Base-by-base conservation (phyloP, 2,888 invertebrate species). In the Hypselothyrea guttata region DNA sequence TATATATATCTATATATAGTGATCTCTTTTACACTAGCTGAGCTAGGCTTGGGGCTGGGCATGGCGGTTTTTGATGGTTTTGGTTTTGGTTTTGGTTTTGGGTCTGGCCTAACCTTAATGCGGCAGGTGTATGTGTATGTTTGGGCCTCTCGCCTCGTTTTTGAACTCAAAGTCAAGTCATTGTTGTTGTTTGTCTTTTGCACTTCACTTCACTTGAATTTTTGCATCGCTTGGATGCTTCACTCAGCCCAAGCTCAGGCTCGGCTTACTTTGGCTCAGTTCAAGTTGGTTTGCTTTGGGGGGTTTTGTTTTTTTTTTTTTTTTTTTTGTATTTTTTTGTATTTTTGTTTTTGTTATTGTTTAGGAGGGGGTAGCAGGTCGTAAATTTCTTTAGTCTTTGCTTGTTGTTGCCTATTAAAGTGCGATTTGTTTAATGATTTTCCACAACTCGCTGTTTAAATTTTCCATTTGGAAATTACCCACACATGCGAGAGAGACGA, bases 361-460 rank as follows among this genome's bases (percentile, higher is more conserved):
- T 61, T 53, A n/a, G 11, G 30, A 33, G 52, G 49, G 33, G 59
- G 60, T 56, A 61, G 46, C 47, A 57, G 67, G 67, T 72, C 79
- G 73, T 74, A 75, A 72, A 75, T 75, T 73, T 77, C 66, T 69
- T 70, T 75, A 62, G 82, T 75, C 78, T 67, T 75, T 59, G 42
- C 48, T 53, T 55, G 53, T 47, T 56, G 44, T 16, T 60, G 57
- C 84, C 75, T 86, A 83, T 87, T 86, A 86, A 87, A 85, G 86
- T 87, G 86, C 87, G 87, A 88, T 88, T 88, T 87, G 86, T 87
- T 87, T 87, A 86, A 83, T 86, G 84, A 85, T 85, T 87, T 87
- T 87, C 74, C 65, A 84, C 74, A 73, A 72, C 71, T 75, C 70
- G 66, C 75, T 77, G 84, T 76, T 79, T 81, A 83, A 79, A 81